Base-by-base conservation (phyloP, 2,888 invertebrate genomes). In the Temnothorax unifasciatus region DNA sequence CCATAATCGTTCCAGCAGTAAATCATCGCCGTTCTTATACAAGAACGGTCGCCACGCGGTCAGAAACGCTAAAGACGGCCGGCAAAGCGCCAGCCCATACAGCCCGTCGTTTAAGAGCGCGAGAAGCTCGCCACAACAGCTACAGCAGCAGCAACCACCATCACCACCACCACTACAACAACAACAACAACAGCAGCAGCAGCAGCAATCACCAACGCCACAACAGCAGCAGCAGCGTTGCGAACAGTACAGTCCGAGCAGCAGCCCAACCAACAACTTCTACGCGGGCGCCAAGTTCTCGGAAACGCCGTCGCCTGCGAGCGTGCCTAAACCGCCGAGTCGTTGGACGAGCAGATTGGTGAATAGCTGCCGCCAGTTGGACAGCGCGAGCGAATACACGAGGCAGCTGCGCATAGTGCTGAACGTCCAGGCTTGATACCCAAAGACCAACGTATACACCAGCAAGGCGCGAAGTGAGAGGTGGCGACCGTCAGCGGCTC, bases 281-380 rank as follows among this genome's bases (percentile, higher is more conserved):
- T 95, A 94, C 84, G 98, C 98, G 88, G 97, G 97, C 93, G 97
- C 97, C 94, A 98, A 97, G 95, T 98, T 97, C 96, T 97, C 97
- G 93, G 97, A 97, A 91, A 97, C 98, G 81, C 98, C 98, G 74
- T 96, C 97, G 83, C 97, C 98, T 64, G 96, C 96, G 91, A 97
- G 97, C 88, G 95, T 98, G 93, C 98, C 98, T 85, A 97, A 97
- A 94, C 98, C 98, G 92, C 98, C 98, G 85, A 96, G 96, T 89
- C 97, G 97, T 95, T 98, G 98, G 98, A 96, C 96, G 95, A 54
- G n/a, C 5, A 54, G 92, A 86, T 75, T 93, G 54, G 89, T 90
- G 85, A 84, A 69, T 69, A 89, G 92, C 86, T 92, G 92, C 76
- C 91, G 92, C 69, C 90, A 90, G 83, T 87, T 91, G 38, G 90